phyloP scores from a whole-genome alignment of 2,888 invertebrate genomes.

The Conus canariensis region DNA sequence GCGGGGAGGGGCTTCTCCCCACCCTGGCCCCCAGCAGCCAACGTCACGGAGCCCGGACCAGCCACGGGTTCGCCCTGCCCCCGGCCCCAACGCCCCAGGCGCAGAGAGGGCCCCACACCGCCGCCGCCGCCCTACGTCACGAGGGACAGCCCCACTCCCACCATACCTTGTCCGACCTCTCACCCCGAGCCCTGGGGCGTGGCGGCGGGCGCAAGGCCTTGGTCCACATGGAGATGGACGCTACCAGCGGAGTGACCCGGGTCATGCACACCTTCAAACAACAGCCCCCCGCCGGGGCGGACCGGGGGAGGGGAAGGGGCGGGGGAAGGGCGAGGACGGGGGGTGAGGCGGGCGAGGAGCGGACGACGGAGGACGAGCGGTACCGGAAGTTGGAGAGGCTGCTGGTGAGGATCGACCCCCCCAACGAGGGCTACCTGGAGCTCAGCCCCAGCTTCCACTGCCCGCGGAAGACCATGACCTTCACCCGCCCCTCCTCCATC shows the following conservation, averaged over 20 bases:
- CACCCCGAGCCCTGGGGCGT: background rate
- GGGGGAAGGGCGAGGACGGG: background rate
- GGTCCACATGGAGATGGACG: constrained; percentile 17
- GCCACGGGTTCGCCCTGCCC: background rate
- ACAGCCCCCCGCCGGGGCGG: no score
- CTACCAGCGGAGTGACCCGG: constrained; percentile 10
- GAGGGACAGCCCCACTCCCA: background rate
- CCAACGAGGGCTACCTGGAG: constrained; percentile 65
- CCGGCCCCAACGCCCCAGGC: background rate
- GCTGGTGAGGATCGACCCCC: constrained; percentile 56
- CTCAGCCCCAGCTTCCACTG: constrained; percentile 63
- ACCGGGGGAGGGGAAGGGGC: background rate
- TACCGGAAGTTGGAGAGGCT: constrained; percentile 61
- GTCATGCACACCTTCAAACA: constrained; percentile 33
- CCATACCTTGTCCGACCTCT: background rate
- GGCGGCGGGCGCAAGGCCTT: background rate
- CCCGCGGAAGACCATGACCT: constrained; percentile 5
- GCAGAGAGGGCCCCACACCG: background rate
- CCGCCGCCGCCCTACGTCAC: background rate
- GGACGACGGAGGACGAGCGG: constrained; percentile 57
- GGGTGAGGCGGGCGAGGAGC: background rate
- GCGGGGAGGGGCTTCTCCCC: background rate
- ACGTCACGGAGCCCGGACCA: background rate
- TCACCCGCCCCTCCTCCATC: constrained; percentile 23
- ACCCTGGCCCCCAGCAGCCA: background rate